These are phyloP conservation scores for Therioaphis trifolii DNA, from an alignment of 2,888 invertebrate genomes.

Conservation along the genomic window DNA sequence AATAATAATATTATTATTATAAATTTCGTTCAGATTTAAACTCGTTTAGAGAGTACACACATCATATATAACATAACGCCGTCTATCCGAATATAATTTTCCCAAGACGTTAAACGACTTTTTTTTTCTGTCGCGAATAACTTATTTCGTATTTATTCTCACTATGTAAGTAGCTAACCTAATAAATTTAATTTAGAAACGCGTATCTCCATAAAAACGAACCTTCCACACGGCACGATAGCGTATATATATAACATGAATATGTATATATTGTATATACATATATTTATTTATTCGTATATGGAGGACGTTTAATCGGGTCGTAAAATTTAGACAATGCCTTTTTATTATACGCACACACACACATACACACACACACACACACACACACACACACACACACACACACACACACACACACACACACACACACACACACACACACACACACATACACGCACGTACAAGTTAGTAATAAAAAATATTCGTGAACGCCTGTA, in stretches of 20 bases:
- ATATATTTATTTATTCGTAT: no score
- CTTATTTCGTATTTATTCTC: neutral
- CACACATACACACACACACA: no score
- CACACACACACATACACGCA: no score
- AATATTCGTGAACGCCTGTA: neutral
- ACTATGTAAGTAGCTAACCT: neutral
- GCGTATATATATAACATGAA: no score
- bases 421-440: no score
- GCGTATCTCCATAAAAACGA: slow-evolving; percentile 5
- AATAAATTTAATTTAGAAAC: neutral
- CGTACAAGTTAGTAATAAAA: no score
- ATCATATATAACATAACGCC: neutral
- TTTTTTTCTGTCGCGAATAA: neutral
- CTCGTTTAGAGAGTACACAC: neutral
- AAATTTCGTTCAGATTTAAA: neutral
- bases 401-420: no score
- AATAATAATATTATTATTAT: slow-evolving; percentile 16
- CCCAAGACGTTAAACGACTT: neutral
- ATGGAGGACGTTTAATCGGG: slow-evolving; percentile 1
- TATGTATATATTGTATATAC: no score
- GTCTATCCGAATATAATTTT: neutral
- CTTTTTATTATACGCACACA: neutral
- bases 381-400: no score
- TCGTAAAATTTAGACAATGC: slow-evolving; percentile 26
- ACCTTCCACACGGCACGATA: neutral